Evolutionary conservation across 2,113 vertebrate genomes (phyloP).

Genomic region (Eulemur rufifrons): DNA sequence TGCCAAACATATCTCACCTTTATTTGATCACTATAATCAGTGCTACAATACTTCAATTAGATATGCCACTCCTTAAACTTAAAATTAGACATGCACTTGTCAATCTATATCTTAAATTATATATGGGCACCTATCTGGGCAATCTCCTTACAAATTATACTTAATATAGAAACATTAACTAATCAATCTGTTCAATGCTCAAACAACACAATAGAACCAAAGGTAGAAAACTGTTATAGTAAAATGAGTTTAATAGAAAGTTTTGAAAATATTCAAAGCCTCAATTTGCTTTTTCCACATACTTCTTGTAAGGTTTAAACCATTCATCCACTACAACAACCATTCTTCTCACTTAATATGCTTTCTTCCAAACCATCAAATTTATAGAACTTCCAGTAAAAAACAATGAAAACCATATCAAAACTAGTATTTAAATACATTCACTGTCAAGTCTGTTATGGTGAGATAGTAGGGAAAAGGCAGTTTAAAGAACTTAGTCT

Average conservation of each 20-base stretch:
- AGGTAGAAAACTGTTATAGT: not conserved
- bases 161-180: not conserved
- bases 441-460: not conserved
- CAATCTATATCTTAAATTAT: slow-evolving; percentile 25
- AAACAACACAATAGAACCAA: not conserved
- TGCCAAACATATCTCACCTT: slow-evolving; percentile 10
- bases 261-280: not conserved
- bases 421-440: not conserved
- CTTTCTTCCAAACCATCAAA: not conserved
- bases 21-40: slow-evolving; percentile 41
- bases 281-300: not conserved
- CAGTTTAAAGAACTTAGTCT: not conserved
- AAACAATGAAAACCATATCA: not conserved
- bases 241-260: not conserved
- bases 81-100: slow-evolving; percentile 30
- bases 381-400: not conserved
- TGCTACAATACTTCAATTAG: slow-evolving; percentile 26
- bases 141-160: not conserved
- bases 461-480: not conserved
- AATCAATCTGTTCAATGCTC: not conserved
- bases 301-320: not conserved
- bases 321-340: not conserved
- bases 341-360: not conserved
- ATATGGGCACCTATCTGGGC: not conserved
- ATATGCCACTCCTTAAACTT: not conserved